phyloP scores from a whole-genome alignment of 2,113 vertebrate species.

The Prietella phreatophila region DNA sequence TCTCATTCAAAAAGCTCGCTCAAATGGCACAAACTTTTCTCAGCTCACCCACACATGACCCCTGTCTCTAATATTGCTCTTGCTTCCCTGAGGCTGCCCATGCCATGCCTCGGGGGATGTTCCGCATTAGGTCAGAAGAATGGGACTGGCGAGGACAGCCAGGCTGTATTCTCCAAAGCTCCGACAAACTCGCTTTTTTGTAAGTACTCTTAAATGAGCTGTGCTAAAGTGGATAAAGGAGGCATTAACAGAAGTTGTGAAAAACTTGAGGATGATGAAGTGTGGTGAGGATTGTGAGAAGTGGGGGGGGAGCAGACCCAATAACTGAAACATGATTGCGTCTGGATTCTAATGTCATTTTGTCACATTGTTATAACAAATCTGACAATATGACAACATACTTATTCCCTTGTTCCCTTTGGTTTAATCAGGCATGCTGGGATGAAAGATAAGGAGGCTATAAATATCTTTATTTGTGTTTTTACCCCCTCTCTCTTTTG shows the following conservation, averaged over 20 bases:
- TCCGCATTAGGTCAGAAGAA: conserved; percentile 77
- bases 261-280: conserved; percentile 71
- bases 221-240: conserved; percentile 71
- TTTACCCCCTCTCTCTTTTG: conserved; percentile 53
- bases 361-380: conserved; percentile 74
- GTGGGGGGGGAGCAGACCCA: conserved; percentile 53
- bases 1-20: conserved; percentile 48
- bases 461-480: conserved; percentile 70
- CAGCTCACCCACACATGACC: conserved; percentile 74
- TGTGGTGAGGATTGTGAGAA: conserved; percentile 50
- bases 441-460: conserved; percentile 54
- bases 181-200: conserved; percentile 73
- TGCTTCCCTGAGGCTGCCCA: conserved; percentile 77
- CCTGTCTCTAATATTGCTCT: conserved; percentile 75
- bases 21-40: conserved; percentile 43
- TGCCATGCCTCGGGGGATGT: conserved; percentile 79
- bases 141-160: conserved; percentile 70
- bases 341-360: conserved; percentile 74
- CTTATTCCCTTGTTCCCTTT: conserved; percentile 61
- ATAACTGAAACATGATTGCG: conserved; percentile 74
- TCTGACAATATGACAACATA: conserved; percentile 74
- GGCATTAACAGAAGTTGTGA: conserved; percentile 72
- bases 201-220: conserved; percentile 77
- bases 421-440: conserved; percentile 68
- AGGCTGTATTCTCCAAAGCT: conserved; percentile 73